Evolutionary conservation across 2,797 vertebrate species (phyloP).

Genomic region (Monodelphis domestica): DNA sequence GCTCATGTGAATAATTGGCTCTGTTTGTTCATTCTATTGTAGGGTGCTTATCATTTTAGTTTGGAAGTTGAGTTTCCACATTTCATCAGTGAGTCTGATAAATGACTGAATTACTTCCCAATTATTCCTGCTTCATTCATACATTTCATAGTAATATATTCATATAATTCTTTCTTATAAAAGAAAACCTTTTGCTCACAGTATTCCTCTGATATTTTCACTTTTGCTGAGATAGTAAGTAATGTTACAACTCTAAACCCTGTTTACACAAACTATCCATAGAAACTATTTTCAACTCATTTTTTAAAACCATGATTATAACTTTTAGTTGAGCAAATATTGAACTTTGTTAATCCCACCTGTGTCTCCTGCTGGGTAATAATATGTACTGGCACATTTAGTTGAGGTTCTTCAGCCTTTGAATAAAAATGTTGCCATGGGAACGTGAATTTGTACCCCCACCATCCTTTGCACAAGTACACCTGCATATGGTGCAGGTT

Average conservation of each 20-base stretch:
- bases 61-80: constrained; percentile 51
- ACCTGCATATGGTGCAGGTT: constrained; percentile 80
- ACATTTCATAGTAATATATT: background rate
- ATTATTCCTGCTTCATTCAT: background rate
- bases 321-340: constrained; percentile 76
- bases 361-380: constrained; percentile 70
- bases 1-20: constrained; percentile 62
- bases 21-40: constrained; percentile 31
- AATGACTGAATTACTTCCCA: background rate
- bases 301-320: constrained; percentile 69
- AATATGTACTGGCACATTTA: constrained; percentile 75
- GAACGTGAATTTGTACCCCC: constrained; percentile 81
- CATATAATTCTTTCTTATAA: constrained; percentile 15
- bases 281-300: constrained; percentile 71
- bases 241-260: constrained; percentile 51
- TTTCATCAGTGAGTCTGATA: constrained; percentile 41
- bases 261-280: constrained; percentile 71
- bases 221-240: constrained; percentile 55
- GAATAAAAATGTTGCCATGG: constrained; percentile 82
- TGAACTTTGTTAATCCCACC: constrained; percentile 61
- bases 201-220: constrained; percentile 44
- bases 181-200: constrained; percentile 49
- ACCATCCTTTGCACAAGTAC: constrained; percentile 76
- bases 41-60: constrained; percentile 56
- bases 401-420: constrained; percentile 77